Percentiles rank a stretch among this genome's conserved stretches.
Conservation (phyloP, 2,888 invertebrate genomes). For the Laspeyria flexula region DNA sequence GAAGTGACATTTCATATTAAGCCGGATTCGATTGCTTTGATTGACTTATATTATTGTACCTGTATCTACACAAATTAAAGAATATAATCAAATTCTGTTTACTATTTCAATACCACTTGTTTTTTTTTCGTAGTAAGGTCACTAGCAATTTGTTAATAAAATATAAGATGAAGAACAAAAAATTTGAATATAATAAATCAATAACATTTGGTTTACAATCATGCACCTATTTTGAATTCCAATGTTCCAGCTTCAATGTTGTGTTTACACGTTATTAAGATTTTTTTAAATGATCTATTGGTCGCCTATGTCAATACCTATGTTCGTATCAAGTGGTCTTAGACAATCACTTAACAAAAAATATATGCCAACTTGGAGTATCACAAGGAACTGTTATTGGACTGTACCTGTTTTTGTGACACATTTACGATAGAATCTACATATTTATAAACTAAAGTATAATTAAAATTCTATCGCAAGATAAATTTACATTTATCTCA, state of each 20-base stretch:
- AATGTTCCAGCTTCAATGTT: not conserved
- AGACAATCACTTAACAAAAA: not conserved
- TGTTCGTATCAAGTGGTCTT: not conserved
- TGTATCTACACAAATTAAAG: not conserved
- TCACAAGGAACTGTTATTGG: not conserved
- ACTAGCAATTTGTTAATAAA: slow-evolving; percentile 4
- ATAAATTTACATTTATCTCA: no score
- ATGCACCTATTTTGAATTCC: not conserved
- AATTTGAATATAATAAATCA: not conserved
- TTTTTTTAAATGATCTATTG: not conserved
- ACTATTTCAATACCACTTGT: not conserved
- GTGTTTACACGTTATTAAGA: not conserved
- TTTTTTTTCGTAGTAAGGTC: slow-evolving; percentile 2
- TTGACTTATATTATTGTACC: not conserved
- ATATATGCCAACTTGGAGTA: not conserved
- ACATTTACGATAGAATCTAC: no score
- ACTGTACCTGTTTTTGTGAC: not conserved
- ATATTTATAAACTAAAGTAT: no score
- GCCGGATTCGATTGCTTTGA: not conserved
- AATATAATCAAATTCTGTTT: not conserved
- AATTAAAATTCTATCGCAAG: not conserved
- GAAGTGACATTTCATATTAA: slow-evolving; percentile 1
- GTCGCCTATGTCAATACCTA: not conserved
- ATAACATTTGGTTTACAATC: not conserved
- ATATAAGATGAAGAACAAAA: slow-evolving; percentile 1